Conservation (phyloP, 2,888 invertebrate genomes). For the Catocala sponsa region DNA sequence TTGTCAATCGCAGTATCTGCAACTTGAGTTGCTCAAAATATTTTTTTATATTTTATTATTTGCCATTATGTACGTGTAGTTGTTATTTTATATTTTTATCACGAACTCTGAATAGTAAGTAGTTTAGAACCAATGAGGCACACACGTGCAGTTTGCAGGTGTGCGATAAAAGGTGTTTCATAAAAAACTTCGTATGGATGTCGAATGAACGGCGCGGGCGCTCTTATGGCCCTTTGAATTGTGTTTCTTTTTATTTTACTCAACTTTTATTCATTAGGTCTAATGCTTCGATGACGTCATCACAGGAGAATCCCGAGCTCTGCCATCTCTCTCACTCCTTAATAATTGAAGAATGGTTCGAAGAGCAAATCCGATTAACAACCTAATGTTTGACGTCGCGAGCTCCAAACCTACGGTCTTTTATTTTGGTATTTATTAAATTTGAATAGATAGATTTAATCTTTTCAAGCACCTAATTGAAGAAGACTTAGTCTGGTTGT, state of each 20-base stretch:
- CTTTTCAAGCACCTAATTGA: too few species aligned
- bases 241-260: slow-evolving; percentile 35
- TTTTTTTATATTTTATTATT: slow-evolving; percentile 1
- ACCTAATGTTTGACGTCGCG: slow-evolving; percentile 42
- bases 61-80: neutral
- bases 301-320: slow-evolving; percentile 59
- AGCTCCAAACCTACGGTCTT: slow-evolving; percentile 6
- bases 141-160: slow-evolving; percentile 50
- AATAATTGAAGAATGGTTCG: slow-evolving; percentile 48
- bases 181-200: slow-evolving; percentile 49
- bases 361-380: slow-evolving; percentile 49
- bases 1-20: too few species aligned
- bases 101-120: neutral
- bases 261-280: slow-evolving; percentile 64
- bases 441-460: too few species aligned
- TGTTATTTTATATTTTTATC: neutral
- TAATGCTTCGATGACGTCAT: slow-evolving; percentile 72
- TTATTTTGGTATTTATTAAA: neutral
- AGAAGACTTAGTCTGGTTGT: slow-evolving; percentile 12
- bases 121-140: neutral
- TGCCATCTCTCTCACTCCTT: slow-evolving; percentile 67
- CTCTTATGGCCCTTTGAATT: slow-evolving; percentile 29
- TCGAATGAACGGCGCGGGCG: slow-evolving; percentile 15
- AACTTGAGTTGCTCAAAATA: slow-evolving; percentile 15
- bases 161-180: slow-evolving; percentile 45